A percentile compares a stretch with the other conserved stretches of the same genome.
phyloP scores from a whole-genome alignment of 2,797 vertebrate genomes.

The Oophaga sylvatica region DNA sequence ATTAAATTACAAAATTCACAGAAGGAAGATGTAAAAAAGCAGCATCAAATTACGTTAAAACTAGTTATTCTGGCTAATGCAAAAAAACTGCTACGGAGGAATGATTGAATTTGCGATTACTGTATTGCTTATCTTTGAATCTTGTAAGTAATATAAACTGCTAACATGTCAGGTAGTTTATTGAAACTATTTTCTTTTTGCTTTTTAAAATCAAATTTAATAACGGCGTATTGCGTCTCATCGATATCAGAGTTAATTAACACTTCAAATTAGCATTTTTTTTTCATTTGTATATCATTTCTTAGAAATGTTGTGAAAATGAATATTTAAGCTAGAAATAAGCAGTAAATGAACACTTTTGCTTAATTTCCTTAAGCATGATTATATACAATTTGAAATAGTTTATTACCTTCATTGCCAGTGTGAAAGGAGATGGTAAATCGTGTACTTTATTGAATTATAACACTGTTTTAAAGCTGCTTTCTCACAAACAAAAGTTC shows the following conservation, averaged over 20 bases:
- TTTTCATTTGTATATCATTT: neutral
- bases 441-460: neutral
- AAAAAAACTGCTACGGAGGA: too few relatives aligned
- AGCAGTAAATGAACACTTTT: neutral
- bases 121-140: too few relatives aligned
- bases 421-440: neutral
- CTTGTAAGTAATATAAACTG: slow-evolving; percentile 33
- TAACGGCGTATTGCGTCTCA: neutral
- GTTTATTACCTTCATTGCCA: neutral
- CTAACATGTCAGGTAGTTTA: slow-evolving; percentile 1
- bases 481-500: too few relatives aligned
- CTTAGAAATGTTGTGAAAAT: neutral
- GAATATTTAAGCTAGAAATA: neutral
- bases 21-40: slow-evolving; percentile 26
- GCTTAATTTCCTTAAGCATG: neutral
- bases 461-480: too few relatives aligned
- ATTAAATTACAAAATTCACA: slow-evolving; percentile 39
- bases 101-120: too few relatives aligned
- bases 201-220: neutral
- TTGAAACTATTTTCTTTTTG: neutral
- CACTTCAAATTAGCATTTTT: neutral
- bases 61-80: too few relatives aligned
- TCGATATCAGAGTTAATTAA: neutral
- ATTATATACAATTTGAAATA: too few relatives aligned
- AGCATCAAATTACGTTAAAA: too few relatives aligned